Base-by-base conservation (phyloP, 2,113 vertebrate species). In the human (Homo sapiens) region DNA sequence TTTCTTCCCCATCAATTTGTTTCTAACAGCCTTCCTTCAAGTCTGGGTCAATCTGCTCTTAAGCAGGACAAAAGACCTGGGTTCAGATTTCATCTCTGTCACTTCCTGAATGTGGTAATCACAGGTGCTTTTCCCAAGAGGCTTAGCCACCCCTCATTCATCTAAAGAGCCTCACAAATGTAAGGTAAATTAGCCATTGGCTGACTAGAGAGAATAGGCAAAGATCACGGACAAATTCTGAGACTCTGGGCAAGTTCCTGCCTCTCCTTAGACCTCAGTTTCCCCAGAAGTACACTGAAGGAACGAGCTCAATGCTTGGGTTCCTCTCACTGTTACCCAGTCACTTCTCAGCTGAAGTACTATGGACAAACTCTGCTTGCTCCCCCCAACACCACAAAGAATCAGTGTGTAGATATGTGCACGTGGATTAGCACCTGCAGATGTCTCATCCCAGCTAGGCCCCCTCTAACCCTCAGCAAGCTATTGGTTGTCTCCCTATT, bases 311-410 rank as follows among this genome's bases (percentile, higher is more conserved):
- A 85, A 43, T 80, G 25, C 45, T 75, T n/a, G 32, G 22, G 8
- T 68, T 85, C 27, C 50, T 83, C 57, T 96, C 50, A 83, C 32
- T 79, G 45, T 93, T 14, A 78, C 25, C 52, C 23, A 93, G 48
- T 94, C n/a, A 66, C n/a, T 64, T 93, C 35, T 93, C 84, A 95
- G 23, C 50, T 81, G 89, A 96, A 95, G 38, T 27, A 89, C 5
- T 32, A 76, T 25, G 32, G 22, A 57, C 45, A 86, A 95, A 91
- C 3, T 92, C 64, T 92, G 43, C 27, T 80, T 48, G 14, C 43
- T 81, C 22, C 22, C 17, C 35, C n/a, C 48, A 94, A 17, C 5
- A 93, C 23, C 12, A 90, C 68, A 79, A 87, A 88, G 75, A 68
- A 16, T 88, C 76, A 86, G 9, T 83, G 30, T 20, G 48, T 30